Evolutionary conservation across 2,113 vertebrate species (phyloP).

Genomic region (Heterocephalus glaber): DNA sequence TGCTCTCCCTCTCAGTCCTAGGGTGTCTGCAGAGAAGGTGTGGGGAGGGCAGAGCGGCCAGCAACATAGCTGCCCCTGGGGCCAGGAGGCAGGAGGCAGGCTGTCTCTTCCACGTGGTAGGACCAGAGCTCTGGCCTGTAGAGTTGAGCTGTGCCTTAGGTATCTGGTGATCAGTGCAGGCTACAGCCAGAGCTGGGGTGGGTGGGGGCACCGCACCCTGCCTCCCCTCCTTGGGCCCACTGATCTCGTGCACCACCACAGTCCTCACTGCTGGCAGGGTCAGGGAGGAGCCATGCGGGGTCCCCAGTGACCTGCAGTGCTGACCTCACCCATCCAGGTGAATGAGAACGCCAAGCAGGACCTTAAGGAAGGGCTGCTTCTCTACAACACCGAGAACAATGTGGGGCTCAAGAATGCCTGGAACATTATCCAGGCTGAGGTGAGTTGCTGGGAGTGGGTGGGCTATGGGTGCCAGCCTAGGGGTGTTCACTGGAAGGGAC

Average conservation of each 20-base stretch:
- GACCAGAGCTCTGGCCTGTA: background rate
- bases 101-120: background rate
- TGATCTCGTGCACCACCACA: fast-evolving
- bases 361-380: constrained; percentile 94
- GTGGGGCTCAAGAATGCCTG: constrained; percentile 97
- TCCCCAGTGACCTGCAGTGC: background rate
- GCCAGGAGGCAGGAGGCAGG: background rate
- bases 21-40: background rate
- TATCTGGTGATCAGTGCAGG: too few relatives aligned
- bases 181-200: background rate
- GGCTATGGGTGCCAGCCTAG: background rate
- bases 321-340: constrained; percentile 85
- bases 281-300: background rate
- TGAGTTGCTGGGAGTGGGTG: constrained; percentile 63
- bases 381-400: constrained; percentile 97
- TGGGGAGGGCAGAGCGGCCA: background rate
- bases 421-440: constrained; percentile 99
- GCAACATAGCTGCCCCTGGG: too few relatives aligned
- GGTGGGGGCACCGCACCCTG: too few relatives aligned
- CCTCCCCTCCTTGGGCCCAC: too few relatives aligned
- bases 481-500: background rate
- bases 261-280: background rate
- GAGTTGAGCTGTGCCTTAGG: background rate
- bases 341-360: constrained; percentile 96
- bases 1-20: background rate